Evolutionary conservation across 2,113 vertebrate species (phyloP).

Genomic region (Cyanocitta stelleri): DNA sequence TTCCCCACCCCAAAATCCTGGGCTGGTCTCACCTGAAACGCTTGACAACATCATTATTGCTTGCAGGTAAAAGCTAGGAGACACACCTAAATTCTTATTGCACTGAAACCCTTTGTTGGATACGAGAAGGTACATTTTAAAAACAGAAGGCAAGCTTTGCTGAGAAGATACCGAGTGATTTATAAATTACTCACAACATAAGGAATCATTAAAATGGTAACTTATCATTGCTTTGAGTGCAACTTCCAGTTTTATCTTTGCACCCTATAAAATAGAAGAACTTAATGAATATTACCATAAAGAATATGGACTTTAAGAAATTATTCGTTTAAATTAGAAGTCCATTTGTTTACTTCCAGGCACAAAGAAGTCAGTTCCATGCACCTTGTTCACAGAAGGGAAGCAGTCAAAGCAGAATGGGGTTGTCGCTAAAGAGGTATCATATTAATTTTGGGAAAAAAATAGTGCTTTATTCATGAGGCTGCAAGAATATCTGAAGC

Average conservation of each 20-base stretch:
- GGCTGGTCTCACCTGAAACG: constrained; percentile 72
- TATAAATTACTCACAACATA: constrained; percentile 73
- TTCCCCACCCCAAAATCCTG: constrained; percentile 77
- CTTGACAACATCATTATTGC: constrained; percentile 77
- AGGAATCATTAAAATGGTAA: constrained; percentile 70
- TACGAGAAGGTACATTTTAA: constrained; percentile 63
- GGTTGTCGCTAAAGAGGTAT: not conserved
- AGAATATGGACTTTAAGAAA: not conserved
- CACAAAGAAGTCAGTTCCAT: not conserved
- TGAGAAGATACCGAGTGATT: constrained; percentile 69
- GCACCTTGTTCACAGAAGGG: not conserved
- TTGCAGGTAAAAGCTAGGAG: constrained; percentile 71
- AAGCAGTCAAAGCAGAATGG: not conserved
- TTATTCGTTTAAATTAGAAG: not conserved
- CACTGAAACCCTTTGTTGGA: constrained; percentile 78
- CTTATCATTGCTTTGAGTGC: constrained; percentile 63
- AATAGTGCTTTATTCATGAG: not conserved
- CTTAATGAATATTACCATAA: constrained; percentile 31
- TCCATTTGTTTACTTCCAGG: not conserved
- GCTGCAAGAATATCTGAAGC: not conserved
- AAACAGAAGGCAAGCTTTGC: constrained; percentile 63
- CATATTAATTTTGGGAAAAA: not conserved
- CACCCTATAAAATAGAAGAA: constrained; percentile 25
- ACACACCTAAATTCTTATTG: constrained; percentile 83
- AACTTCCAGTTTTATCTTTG: constrained; percentile 56